A percentile compares a stretch with the other conserved stretches of the same genome.
phyloP scores from a whole-genome alignment of 2,113 vertebrate species.

The Amia ocellicauda region DNA sequence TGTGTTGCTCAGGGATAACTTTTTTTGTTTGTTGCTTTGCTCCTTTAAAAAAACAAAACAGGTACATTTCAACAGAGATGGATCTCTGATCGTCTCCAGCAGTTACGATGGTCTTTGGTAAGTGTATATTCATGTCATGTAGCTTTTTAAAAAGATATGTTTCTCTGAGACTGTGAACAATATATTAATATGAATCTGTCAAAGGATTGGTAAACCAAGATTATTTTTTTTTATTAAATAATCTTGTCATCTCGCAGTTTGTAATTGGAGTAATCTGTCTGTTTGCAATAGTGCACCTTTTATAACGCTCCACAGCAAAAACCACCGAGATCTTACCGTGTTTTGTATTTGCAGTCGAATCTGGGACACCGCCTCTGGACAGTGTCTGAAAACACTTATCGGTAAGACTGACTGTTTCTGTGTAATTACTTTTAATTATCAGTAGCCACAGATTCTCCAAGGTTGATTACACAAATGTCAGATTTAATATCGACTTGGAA shows the following conservation, averaged over 20 bases:
- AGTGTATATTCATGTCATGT: conserved; percentile 41
- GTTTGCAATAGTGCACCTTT: too few relatives aligned
- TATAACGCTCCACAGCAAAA: too few relatives aligned
- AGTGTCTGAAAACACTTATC: conserved; percentile 97
- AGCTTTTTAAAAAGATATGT: background rate
- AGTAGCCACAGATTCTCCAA: too few relatives aligned
- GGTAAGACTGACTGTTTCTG: conserved; percentile 66
- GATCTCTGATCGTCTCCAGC: conserved; percentile 96
- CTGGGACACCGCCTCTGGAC: conserved; percentile 97
- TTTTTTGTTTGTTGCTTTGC: conserved; percentile 5
- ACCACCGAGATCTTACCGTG: background rate
- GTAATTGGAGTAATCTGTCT: too few relatives aligned
- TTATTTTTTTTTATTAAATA: too few relatives aligned
- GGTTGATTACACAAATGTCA: too few relatives aligned
- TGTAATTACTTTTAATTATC: too few relatives aligned
- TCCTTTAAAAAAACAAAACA: conserved; percentile 45
- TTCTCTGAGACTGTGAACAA: too few relatives aligned
- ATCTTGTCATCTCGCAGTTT: too few relatives aligned
- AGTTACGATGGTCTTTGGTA: conserved; percentile 98
- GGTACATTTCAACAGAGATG: conserved; percentile 98
- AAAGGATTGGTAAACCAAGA: too few relatives aligned
- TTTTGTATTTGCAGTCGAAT: conserved; percentile 77
- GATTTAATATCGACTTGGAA: too few relatives aligned
- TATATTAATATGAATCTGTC: too few relatives aligned
- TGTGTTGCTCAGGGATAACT: background rate